A percentile compares a stretch with the other conserved stretches of the same genome.
Conservation (phyloP, 2,888 invertebrate genomes). For the Erebia palarica region DNA sequence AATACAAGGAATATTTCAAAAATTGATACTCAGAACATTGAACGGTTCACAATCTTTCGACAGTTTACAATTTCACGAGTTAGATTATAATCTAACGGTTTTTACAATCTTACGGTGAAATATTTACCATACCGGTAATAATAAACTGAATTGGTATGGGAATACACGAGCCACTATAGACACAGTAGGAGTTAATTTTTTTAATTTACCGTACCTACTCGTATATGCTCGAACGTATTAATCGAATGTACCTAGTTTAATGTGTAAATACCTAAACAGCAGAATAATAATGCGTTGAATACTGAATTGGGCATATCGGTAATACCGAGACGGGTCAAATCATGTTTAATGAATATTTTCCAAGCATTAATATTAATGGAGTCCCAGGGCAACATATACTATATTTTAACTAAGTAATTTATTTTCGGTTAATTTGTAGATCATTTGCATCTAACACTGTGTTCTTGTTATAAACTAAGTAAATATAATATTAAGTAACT, state of each 20-base stretch:
- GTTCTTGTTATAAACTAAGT: not conserved
- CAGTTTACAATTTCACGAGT: no score
- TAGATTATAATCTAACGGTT: no score
- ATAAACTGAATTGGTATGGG: no score
- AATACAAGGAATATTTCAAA: no score
- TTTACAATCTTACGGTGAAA: no score
- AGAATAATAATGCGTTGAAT: slow-evolving; percentile 44
- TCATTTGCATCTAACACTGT: not conserved
- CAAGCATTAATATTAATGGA: slow-evolving; percentile 77
- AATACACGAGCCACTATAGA: not conserved
- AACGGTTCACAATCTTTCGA: no score
- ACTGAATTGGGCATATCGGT: slow-evolving; percentile 60
- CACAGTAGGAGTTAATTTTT: not conserved
- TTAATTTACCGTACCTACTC: no score
- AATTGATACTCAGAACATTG: no score
- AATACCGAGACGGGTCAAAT: slow-evolving; percentile 63
- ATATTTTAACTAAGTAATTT: slow-evolving; percentile 14
- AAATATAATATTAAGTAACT: no score
- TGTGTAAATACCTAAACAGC: not conserved
- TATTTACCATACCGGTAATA: no score
- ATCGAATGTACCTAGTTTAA: not conserved
- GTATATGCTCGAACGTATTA: not conserved
- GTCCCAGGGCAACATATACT: slow-evolving; percentile 51
- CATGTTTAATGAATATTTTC: slow-evolving; percentile 76
- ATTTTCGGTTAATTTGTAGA: slow-evolving; percentile 1